A percentile compares a stretch with the other conserved stretches of the same genome.
Evolutionary conservation across 2,888 invertebrate genomes (phyloP).

Genomic region (Drosophila bunnanda): DNA sequence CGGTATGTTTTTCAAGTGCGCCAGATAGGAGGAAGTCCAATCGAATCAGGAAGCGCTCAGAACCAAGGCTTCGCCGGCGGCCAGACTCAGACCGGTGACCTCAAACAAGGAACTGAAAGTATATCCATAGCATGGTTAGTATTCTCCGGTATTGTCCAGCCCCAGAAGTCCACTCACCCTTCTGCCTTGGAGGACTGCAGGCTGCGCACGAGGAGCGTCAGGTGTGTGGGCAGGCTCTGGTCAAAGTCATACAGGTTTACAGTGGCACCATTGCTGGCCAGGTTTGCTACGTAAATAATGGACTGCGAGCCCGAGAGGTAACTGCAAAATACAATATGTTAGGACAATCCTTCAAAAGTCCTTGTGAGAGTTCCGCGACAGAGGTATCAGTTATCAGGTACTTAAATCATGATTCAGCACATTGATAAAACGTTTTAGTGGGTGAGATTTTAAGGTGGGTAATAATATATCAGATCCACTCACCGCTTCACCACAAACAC

Average conservation of each 20-base stretch:
- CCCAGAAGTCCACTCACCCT: background rate
- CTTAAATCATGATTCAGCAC: background rate
- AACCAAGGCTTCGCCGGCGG: constrained; percentile 67
- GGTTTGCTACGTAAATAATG: constrained; percentile 74
- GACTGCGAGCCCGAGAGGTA: constrained; percentile 58
- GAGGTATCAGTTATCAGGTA: too few species aligned
- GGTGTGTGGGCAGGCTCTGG: constrained; percentile 47
- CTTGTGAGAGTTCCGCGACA: too few species aligned
- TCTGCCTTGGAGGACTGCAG: constrained; percentile 43
- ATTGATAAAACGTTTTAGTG: background rate
- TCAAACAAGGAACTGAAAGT: constrained; percentile 47
- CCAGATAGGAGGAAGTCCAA: constrained; percentile 12
- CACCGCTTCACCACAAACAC: constrained; percentile 81
- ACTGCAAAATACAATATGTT: background rate
- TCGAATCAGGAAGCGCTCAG: constrained; percentile 44
- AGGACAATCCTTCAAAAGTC: too few species aligned
- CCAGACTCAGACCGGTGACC: constrained; percentile 44
- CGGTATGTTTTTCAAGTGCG: constrained; percentile 12
- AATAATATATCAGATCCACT: background rate
- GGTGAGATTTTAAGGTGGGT: background rate
- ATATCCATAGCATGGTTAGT: background rate
- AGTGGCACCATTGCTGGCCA: constrained; percentile 52
- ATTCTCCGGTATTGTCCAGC: background rate
- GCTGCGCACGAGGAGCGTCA: constrained; percentile 57
- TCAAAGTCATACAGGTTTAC: constrained; percentile 65